These are phyloP conservation scores for Oophaga pumilio DNA, from an alignment of 2,113 vertebrate genomes.

Conservation along the genomic window DNA sequence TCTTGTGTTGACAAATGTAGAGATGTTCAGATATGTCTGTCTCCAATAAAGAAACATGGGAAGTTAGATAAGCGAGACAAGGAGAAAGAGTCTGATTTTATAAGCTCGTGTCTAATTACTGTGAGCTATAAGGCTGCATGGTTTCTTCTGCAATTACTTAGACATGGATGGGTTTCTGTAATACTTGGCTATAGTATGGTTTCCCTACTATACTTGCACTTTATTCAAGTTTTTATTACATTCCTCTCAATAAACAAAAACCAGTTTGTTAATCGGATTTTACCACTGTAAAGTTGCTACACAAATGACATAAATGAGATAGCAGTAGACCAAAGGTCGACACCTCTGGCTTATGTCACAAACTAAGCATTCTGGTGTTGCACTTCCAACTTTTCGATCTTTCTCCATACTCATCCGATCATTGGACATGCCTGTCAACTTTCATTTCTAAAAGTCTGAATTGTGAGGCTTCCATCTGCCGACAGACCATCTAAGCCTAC, in stretches of 20 bases:
- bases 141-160: background rate
- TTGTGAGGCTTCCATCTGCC: no score
- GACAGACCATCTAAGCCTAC: no score
- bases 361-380: no score
- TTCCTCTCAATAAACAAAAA: background rate
- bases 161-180: background rate
- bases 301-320: no score
- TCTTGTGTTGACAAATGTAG: slow-evolving; percentile 15
- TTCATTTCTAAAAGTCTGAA: no score
- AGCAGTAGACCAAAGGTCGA: no score
- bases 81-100: background rate
- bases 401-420: no score
- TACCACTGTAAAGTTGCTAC: background rate
- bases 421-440: no score
- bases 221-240: background rate
- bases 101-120: background rate
- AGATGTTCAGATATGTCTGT: slow-evolving; percentile 15
- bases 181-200: background rate
- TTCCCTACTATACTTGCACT: background rate
- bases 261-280: background rate
- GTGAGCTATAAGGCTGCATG: background rate
- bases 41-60: slow-evolving; percentile 13
- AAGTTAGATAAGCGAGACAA: background rate
- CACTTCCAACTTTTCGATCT: no score
- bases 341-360: no score